Base-by-base conservation (phyloP, 2,888 invertebrate genomes). In the Neoitamus cyanurus region DNA sequence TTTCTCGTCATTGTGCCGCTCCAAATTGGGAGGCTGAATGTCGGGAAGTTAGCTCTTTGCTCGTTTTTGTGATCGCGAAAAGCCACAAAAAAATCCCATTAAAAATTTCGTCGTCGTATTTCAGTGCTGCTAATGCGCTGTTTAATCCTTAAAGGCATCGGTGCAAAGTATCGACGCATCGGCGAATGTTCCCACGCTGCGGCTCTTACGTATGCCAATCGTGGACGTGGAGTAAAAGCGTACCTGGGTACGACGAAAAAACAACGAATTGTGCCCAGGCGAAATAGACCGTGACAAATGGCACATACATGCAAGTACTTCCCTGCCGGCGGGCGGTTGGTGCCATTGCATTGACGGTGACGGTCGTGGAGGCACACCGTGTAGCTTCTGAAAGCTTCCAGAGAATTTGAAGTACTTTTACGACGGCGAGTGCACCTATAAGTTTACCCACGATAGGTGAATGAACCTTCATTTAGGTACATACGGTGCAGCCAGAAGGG, bases 1-100 rank as follows among this genome's bases (percentile, higher is more conserved):
- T 42, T 78, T 78, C 31, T 78, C 78, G 48, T 48, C 78, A 46
- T 78, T 58, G 46, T 78, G n/a, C n/a, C 9, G 25, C 4, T 13
- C 75, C 75, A 75, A 75, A 75, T 75, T 25, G 37, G 75, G 75
- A 15, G 4, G 31, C 11, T 42, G 75, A 75, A 75, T 75, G 75
- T 75, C 75, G 58, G 58, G 58, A 58, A 58, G 58, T 58, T 15
- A 20, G 7, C 9, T 58, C 9, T 20, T 46, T 46, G 5, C 15
- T 48, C 3, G 11, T 48, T 48, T 58, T 58, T 25, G 6, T 9
- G 58, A 25, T 58, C 58, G 20, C 58, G 9, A 58, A 25, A 58
- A 58, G 9, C 15, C 58, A 58, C 15, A 58, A 58, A 58, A 58
- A 48, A 48, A 48, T 20, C 48, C n/a, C 48, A 48, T 48, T 58